Evolutionary conservation across 92 coral and sea anemone genomes (phyloP).

Genomic region (Umimayanthus kanabou): DNA sequence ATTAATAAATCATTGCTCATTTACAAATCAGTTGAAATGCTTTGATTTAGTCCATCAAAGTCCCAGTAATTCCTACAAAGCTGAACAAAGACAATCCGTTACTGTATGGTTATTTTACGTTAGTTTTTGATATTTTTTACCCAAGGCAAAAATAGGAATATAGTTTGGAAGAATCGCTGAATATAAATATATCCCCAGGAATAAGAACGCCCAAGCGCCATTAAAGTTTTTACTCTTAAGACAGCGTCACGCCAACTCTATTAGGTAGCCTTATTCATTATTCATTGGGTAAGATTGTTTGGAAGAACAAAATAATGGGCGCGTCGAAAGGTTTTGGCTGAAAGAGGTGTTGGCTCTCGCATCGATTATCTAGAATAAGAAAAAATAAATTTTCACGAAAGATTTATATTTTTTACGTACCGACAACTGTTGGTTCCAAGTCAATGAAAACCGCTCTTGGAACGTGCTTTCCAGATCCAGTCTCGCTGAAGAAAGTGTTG

Average conservation of each 20-base stretch:
- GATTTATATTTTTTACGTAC: constrained; percentile 25
- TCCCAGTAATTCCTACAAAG: not conserved
- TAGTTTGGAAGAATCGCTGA: not conserved
- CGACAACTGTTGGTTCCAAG: constrained; percentile 80
- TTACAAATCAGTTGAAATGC: not conserved
- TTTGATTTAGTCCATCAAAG: not conserved
- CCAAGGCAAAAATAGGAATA: not conserved
- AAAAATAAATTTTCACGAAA: too few relatives aligned
- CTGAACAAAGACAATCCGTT: not conserved
- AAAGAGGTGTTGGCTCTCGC: constrained; percentile 13
- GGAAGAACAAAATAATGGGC: not conserved
- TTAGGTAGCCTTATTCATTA: not conserved
- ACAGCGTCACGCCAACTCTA: not conserved
- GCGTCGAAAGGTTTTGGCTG: not conserved
- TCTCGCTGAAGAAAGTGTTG: constrained; percentile 88
- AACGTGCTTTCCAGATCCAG: constrained; percentile 82
- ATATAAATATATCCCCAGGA: not conserved
- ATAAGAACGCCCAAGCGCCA: not conserved
- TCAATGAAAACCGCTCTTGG: constrained; percentile 82
- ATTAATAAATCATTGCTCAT: not conserved
- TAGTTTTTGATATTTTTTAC: not conserved
- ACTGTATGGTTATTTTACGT: not conserved
- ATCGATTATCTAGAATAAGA: not conserved
- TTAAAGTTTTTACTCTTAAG: not conserved
- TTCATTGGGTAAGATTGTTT: not conserved